These are phyloP conservation scores for Drosophila pallidifrons DNA, from an alignment of 1,140 invertebrate species.

Conservation along the genomic window DNA sequence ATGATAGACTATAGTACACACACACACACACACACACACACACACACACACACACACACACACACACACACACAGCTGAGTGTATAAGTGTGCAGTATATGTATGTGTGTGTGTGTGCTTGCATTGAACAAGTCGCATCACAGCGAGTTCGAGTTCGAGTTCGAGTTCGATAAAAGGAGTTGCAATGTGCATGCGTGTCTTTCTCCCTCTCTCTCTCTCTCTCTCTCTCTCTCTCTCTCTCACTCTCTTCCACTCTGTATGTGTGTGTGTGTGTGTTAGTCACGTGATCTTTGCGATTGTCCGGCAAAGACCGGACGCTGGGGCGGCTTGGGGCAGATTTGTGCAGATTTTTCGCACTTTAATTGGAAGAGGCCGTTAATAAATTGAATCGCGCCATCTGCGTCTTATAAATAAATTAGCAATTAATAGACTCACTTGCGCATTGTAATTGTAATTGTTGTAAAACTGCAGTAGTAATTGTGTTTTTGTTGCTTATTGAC, in stretches of 20 bases:
- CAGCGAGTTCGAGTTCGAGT: too few species aligned
- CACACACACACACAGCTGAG: too few species aligned
- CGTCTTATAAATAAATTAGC: slow-evolving; percentile 64
- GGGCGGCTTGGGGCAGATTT: slow-evolving; percentile 70
- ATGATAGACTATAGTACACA: slow-evolving; percentile 27
- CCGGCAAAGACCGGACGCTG: slow-evolving; percentile 9
- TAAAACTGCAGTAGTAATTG: not conserved
- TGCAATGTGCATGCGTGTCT: too few species aligned
- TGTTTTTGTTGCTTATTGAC: too few species aligned
- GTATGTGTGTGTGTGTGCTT: not conserved
- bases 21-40: not conserved
- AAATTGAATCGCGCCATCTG: slow-evolving; percentile 48
- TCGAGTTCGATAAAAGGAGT: too few species aligned
- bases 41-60: slow-evolving; percentile 5
- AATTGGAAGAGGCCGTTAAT: slow-evolving; percentile 47
- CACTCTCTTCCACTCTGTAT: not conserved
- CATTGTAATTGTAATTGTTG: not conserved
- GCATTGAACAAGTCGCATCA: not conserved
- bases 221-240: too few species aligned
- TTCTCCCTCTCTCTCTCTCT: too few species aligned
- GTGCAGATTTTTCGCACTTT: slow-evolving; percentile 64
- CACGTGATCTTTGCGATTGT: slow-evolving; percentile 13
- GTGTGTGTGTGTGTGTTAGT: not conserved
- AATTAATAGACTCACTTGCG: slow-evolving; percentile 45
- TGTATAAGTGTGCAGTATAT: not conserved